These are phyloP conservation scores for Cossypha heuglini DNA, from an alignment of 2,797 vertebrate genomes.

Conservation along the genomic window DNA sequence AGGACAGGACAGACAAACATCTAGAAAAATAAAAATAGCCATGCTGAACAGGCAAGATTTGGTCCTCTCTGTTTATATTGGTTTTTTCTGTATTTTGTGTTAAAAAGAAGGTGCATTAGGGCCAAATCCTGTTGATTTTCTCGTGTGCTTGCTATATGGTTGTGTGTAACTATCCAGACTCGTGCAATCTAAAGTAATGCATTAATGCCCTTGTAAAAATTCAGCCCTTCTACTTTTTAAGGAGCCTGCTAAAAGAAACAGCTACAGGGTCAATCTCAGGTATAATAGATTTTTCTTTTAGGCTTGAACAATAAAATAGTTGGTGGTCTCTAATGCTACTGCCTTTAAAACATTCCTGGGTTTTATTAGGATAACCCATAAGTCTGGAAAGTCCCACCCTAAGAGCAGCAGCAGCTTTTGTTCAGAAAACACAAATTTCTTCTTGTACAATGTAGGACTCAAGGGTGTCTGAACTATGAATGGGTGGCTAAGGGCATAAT, in stretches of 20 bases:
- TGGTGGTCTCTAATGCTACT: constrained; percentile 72
- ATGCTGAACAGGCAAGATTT: not conserved
- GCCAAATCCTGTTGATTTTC: not conserved
- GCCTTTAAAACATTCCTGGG: constrained; percentile 74
- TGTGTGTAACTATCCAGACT: not conserved
- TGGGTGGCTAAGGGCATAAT: constrained; percentile 23
- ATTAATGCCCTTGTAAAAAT: constrained; percentile 10
- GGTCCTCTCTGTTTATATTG: not conserved
- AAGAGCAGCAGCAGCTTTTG: constrained; percentile 66
- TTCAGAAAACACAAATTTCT: constrained; percentile 67
- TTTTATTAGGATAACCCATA: constrained; percentile 76
- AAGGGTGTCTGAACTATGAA: constrained; percentile 54
- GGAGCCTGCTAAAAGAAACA: constrained; percentile 45
- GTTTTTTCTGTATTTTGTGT: not conserved
- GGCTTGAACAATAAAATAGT: constrained; percentile 71
- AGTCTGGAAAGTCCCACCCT: constrained; percentile 69
- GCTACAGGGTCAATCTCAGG: constrained; percentile 27
- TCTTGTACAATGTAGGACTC: constrained; percentile 61
- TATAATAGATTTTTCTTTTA: constrained; percentile 63
- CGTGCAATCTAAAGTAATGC: not conserved
- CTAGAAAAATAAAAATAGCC: not conserved
- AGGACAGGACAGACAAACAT: not conserved
- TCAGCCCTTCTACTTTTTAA: constrained; percentile 13
- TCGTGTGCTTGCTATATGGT: not conserved
- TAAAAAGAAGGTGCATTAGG: not conserved